Evolutionary conservation across 2,797 vertebrate species (phyloP).

Genomic region (Lepilemur septentrionalis): DNA sequence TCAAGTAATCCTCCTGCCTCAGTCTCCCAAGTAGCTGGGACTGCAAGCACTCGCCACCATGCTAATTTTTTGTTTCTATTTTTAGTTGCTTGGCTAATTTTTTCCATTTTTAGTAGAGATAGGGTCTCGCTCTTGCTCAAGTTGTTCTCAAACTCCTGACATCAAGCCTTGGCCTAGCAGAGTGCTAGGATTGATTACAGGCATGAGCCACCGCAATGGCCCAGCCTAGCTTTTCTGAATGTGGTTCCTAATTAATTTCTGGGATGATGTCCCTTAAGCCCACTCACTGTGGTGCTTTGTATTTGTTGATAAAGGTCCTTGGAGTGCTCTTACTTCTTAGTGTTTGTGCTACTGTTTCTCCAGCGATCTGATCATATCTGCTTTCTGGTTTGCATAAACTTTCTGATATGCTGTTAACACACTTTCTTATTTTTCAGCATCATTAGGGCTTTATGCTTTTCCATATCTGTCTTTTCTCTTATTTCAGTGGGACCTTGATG

Average conservation of each 20-base stretch:
- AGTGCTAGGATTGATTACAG: too few relatives aligned
- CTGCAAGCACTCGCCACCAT: too few relatives aligned
- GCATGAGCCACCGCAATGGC: too few relatives aligned
- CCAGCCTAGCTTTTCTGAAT: background rate
- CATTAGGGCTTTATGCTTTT: slow-evolving; percentile 8
- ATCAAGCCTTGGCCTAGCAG: too few relatives aligned
- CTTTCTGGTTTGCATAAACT: background rate
- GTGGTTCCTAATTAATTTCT: background rate
- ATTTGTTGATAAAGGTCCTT: background rate
- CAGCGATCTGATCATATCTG: background rate
- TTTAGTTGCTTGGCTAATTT: too few relatives aligned
- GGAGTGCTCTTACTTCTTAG: background rate
- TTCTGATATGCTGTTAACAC: background rate
- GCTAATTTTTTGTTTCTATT: too few relatives aligned
- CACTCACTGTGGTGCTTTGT: background rate
- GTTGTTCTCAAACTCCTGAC: too few relatives aligned
- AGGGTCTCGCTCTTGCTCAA: too few relatives aligned
- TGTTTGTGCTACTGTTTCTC: background rate
- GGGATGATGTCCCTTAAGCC: background rate
- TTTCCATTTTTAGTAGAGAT: too few relatives aligned
- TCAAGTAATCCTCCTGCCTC: too few relatives aligned
- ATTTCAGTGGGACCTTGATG: slow-evolving; percentile 22
- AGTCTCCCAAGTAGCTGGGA: too few relatives aligned
- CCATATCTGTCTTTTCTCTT: background rate
- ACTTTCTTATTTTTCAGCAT: background rate